Percentiles rank a stretch among this genome's conserved stretches.
phyloP scores from a whole-genome alignment of 1,140 invertebrate species.

The Lordiphosa stackelbergi region DNA sequence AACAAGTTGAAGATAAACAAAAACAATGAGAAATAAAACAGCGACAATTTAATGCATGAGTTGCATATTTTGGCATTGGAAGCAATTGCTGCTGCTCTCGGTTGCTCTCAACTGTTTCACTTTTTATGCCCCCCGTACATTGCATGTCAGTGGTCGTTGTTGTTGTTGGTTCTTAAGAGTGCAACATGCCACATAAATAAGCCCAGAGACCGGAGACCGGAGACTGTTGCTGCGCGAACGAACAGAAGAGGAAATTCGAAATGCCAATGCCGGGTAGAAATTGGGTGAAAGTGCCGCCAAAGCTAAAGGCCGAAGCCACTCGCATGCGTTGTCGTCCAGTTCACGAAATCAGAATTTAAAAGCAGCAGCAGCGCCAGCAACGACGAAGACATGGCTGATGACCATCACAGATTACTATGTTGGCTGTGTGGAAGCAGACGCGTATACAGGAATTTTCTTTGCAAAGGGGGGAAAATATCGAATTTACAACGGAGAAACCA shows the following conservation, averaged over 20 bases:
- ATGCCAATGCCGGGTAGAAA: constrained; percentile 68
- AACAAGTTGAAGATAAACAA: constrained; percentile 73
- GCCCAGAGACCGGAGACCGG: constrained; percentile 21
- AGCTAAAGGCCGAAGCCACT: constrained; percentile 45
- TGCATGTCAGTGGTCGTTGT: constrained; percentile 30
- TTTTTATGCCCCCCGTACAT: constrained; percentile 41
- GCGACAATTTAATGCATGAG: constrained; percentile 74
- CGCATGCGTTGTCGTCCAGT: constrained; percentile 61
- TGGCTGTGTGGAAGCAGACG: constrained; percentile 40
- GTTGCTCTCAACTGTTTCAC: constrained; percentile 25
- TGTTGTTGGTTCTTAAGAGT: constrained; percentile 50
- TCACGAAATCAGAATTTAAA: constrained; percentile 73
- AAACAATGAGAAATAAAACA: constrained; percentile 73
- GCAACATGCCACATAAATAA: constrained; percentile 73
- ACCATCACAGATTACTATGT: constrained; percentile 65
- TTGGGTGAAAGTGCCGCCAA: constrained; percentile 72
- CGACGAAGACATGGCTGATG: constrained; percentile 55
- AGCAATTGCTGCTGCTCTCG: constrained; percentile 8
- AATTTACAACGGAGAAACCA: no score
- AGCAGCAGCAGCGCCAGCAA: constrained; percentile 43
- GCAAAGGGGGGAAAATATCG: no score
- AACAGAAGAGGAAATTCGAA: constrained; percentile 50
- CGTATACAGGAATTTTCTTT: neutral
- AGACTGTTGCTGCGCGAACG: constrained; percentile 26
- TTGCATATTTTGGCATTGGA: constrained; percentile 63